Percentiles rank a stretch among this genome's conserved stretches.
These are phyloP conservation scores for Oplegnathus fasciatus DNA, from an alignment of 2,113 vertebrate species.

Conservation along the genomic window DNA sequence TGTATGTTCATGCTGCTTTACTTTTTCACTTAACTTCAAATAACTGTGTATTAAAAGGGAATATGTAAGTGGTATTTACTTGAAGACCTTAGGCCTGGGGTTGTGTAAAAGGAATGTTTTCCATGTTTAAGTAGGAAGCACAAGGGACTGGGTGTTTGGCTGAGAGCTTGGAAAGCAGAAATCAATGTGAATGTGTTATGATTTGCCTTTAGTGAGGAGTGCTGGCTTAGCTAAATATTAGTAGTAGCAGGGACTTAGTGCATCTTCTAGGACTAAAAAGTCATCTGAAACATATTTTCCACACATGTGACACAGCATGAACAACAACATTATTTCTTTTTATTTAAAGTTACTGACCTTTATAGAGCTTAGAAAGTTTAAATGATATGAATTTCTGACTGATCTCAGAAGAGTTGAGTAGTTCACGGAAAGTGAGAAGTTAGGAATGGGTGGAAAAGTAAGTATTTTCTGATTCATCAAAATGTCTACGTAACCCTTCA, in stretches of 20 bases:
- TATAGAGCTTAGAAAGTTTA: not conserved
- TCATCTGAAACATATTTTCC: too few relatives aligned
- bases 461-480: not conserved
- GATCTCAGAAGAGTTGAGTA: not conserved
- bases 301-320: not conserved
- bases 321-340: not conserved
- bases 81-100: constrained; percentile 16
- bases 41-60: constrained; percentile 52
- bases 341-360: not conserved
- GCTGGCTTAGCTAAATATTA: constrained; percentile 3
- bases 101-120: constrained; percentile 41
- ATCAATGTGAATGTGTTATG: constrained; percentile 39
- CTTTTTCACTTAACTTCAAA: constrained; percentile 21
- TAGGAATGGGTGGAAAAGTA: not conserved
- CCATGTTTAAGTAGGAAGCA: constrained; percentile 50
- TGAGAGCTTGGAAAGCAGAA: constrained; percentile 40
- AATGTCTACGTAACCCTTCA: not conserved
- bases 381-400: not conserved
- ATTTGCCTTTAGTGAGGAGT: constrained; percentile 20
- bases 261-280: not conserved
- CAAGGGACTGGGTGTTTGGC: constrained; percentile 33
- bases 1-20: constrained; percentile 14
- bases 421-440: not conserved
- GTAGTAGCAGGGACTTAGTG: not conserved
- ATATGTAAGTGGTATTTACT: constrained; percentile 61